These are phyloP conservation scores for Heptranchias perlo DNA, from an alignment of 2,113 vertebrate genomes.

Conservation along the genomic window DNA sequence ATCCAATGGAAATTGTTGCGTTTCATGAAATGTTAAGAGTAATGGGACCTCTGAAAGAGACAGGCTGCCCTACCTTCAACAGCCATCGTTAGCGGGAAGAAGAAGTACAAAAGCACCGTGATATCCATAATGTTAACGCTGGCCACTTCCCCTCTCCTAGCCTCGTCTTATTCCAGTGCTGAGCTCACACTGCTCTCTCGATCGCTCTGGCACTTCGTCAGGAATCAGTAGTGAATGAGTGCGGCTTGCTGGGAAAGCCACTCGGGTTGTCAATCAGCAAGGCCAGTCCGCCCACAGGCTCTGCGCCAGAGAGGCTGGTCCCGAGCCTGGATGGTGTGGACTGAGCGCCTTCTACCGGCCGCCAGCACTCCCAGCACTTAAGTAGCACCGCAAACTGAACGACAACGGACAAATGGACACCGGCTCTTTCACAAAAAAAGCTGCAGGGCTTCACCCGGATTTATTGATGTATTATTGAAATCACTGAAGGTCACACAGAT, in stretches of 20 bases:
- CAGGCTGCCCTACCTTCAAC: slow-evolving; percentile 26
- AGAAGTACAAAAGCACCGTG: slow-evolving; percentile 13
- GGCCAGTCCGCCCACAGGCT: neutral
- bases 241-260: slow-evolving; percentile 36
- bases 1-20: slow-evolving; percentile 3
- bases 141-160: slow-evolving; percentile 8
- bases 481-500: neutral
- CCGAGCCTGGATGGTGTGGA: neutral
- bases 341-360: neutral
- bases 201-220: slow-evolving; percentile 19
- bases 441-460: neutral
- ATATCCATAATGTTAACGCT: slow-evolving; percentile 28
- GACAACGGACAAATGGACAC: neutral
- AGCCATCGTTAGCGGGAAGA: slow-evolving; percentile 23
- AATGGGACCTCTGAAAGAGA: neutral
- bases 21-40: neutral
- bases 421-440: neutral
- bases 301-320: neutral
- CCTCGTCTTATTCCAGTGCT: slow-evolving; percentile 23
- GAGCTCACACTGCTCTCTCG: slow-evolving; percentile 11
- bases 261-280: slow-evolving; percentile 4
- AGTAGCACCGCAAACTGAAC: neutral
- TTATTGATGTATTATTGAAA: neutral
- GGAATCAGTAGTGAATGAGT: slow-evolving; percentile 21
- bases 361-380: neutral